Percentiles rank a stretch among this genome's conserved stretches.
Conservation (phyloP, 2,888 invertebrate genomes). For the Lottia gigantea region DNA sequence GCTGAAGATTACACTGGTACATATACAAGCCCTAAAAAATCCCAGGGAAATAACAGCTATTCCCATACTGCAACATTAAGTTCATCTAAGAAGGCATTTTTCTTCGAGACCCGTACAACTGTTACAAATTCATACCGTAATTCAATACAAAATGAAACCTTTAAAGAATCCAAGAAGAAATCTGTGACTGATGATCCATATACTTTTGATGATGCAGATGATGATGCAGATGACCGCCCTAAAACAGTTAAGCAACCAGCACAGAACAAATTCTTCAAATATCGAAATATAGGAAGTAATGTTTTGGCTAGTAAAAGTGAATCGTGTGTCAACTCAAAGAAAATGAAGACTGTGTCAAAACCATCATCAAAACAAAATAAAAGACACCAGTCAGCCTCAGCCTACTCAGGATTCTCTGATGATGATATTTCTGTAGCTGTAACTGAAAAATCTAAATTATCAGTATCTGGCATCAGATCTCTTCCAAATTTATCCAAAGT, state of each 20-base stretch:
- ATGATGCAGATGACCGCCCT: neutral
- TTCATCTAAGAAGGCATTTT: neutral
- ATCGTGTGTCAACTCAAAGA: neutral
- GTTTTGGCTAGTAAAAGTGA: neutral
- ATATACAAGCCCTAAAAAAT: neutral
- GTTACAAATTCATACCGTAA: neutral
- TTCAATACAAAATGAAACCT: neutral
- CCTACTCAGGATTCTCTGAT: neutral
- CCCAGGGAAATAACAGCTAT: neutral
- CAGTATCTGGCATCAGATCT: neutral
- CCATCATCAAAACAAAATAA: neutral
- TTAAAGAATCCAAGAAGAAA: neutral
- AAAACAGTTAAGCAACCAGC: neutral
- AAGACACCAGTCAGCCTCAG: neutral
- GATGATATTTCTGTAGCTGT: neutral
- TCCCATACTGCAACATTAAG: neutral
- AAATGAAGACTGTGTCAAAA: neutral
- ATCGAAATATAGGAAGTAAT: neutral
- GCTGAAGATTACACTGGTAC: neutral
- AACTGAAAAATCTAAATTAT: neutral
- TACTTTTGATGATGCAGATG: slow-evolving; percentile 7
- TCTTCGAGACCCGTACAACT: neutral
- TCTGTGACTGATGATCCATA: slow-evolving; percentile 15
- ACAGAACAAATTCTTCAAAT: neutral
- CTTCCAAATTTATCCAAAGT: neutral